A percentile compares a stretch with the other conserved stretches of the same genome.
phyloP scores from a whole-genome alignment of 2,797 vertebrate species.

The Microctenopoma stevenorrisi region DNA sequence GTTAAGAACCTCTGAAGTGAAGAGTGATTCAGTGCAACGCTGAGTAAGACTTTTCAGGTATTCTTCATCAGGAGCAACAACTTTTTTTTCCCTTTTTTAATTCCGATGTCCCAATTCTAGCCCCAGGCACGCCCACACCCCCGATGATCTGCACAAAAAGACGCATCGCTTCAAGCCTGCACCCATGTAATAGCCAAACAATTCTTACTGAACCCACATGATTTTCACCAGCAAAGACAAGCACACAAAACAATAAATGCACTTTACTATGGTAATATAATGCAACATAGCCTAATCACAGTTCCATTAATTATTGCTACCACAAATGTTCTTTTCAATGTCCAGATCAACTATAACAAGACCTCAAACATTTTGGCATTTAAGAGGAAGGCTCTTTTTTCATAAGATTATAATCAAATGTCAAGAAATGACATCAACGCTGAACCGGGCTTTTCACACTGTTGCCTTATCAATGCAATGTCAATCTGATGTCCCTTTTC shows the following conservation, averaged over 20 bases:
- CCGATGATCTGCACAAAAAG: conserved; percentile 66
- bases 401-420: conserved; percentile 42
- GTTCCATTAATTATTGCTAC: conserved; percentile 83
- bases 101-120: conserved; percentile 55
- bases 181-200: conserved; percentile 65
- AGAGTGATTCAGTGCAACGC: conserved; percentile 76
- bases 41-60: conserved; percentile 75
- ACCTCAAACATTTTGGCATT: conserved; percentile 72
- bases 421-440: conserved; percentile 43
- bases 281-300: conserved; percentile 75
- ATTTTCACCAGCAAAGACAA: conserved; percentile 63
- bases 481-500: conserved; percentile 68
- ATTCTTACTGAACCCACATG: conserved; percentile 53
- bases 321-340: conserved; percentile 61
- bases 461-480: conserved; percentile 52
- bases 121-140: conserved; percentile 77
- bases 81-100: conserved; percentile 28
- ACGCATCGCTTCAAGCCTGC: conserved; percentile 62
- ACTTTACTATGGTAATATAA: conserved; percentile 74
- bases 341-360: conserved; percentile 70
- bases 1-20: conserved; percentile 74
- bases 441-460: conserved; percentile 58
- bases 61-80: conserved; percentile 63
- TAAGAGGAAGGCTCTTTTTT: conserved; percentile 57
- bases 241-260: conserved; percentile 76